Base-by-base conservation (phyloP, 2,797 vertebrate species). In the Poecilia picta region DNA sequence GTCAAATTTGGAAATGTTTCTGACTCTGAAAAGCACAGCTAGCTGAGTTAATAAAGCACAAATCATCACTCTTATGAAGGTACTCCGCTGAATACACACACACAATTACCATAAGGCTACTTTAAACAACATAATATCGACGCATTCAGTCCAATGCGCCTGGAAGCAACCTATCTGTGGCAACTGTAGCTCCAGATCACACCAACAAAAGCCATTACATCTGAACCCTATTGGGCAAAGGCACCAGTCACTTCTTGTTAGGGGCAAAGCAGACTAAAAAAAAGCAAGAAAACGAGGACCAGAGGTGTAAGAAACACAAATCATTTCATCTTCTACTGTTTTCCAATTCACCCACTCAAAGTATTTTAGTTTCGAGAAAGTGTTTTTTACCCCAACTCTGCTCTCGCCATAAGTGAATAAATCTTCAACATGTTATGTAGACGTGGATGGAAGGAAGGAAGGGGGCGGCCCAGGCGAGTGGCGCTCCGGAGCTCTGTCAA, bases 401-500 rank as follows among this genome's bases (percentile, higher is more conserved):
- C 33, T 75, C 73, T 59, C 13, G 16, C 75, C 77, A 18, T 46
- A 75, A 43, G 3, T 18, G 16, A 76, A 49, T 70, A 81, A 81
- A 83, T 78, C 83, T 87, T 74, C 13, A 31, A n/a, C 70, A 79
- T 75, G 73, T 71, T 74, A 45, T 36, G 62, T 20, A 25, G 79
- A 2, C 53, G 45, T 75, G 45, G 76, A 46, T 46, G 68, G 68
- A 72, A 79, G 80, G 76, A 83, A 84, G 59, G 75, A 80, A 76
- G 59, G 57, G 78, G 78, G 80, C 81, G 72, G 82, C 45, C 83
- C 72, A 23, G 20, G 79, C 82, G 6, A 77, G 81, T 16, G 85
- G 80, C 6, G 85, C 81, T 88, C 89, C 78, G 59, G 79, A 87
- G 88, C 81, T 78, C 89, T 87, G 91, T 93, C 94, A 94, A 89